phyloP scores from a whole-genome alignment of 2,888 invertebrate species.

The Ariolimax columbianus region DNA sequence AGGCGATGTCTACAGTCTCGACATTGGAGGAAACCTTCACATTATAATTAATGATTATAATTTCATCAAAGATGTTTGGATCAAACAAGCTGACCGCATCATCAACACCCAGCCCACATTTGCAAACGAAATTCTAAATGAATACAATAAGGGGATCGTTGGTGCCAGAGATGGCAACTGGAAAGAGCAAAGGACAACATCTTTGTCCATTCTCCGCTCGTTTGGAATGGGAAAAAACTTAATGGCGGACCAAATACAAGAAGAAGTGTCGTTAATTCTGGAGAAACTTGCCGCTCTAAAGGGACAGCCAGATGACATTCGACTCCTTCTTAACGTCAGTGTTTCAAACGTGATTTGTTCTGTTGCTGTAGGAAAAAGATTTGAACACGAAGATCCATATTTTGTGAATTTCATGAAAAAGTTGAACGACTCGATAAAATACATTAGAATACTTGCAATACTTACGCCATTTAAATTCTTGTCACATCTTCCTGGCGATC shows the following conservation, averaged over 20 bases:
- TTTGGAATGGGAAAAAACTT: constrained; percentile 8
- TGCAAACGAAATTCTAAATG: not conserved
- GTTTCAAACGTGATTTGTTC: constrained; percentile 8
- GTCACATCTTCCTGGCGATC: constrained; percentile 58
- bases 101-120: constrained; percentile 37
- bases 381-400: constrained; percentile 37
- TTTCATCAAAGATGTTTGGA: constrained; percentile 51
- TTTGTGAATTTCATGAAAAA: constrained; percentile 8
- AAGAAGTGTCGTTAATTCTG: constrained; percentile 39
- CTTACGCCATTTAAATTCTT: constrained; percentile 42
- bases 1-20: constrained; percentile 51
- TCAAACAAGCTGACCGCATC: constrained; percentile 50
- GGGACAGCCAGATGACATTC: not conserved
- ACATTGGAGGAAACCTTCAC: constrained; percentile 35
- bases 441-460: not conserved
- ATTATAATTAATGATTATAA: constrained; percentile 52
- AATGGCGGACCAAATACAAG: constrained; percentile 26
- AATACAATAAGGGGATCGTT: constrained; percentile 37
- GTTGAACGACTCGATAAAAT: not conserved
- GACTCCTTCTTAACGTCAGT: constrained; percentile 5
- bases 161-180: constrained; percentile 20
- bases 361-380: constrained; percentile 14
- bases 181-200: constrained; percentile 12
- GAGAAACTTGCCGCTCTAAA: not conserved
- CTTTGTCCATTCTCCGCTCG: constrained; percentile 2